These are phyloP conservation scores for Equus quagga DNA, from an alignment of 2,113 vertebrate species.

Conservation along the genomic window DNA sequence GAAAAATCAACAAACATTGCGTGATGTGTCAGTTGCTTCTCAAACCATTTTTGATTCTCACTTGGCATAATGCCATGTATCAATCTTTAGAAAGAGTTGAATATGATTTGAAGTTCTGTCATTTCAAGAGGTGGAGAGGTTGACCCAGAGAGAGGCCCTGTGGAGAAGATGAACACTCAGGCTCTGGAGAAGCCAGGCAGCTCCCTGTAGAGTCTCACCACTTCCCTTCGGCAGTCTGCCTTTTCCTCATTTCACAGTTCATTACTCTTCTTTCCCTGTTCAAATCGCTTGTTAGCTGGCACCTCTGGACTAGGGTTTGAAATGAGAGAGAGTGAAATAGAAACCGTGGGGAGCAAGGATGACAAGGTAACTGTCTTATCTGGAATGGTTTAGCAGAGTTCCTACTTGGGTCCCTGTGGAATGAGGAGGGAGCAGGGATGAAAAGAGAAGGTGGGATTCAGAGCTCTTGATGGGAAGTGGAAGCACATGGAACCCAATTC, in stretches of 20 bases:
- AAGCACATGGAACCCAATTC: background rate
- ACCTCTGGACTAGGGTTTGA: background rate
- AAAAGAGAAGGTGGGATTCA: background rate
- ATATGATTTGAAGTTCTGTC: background rate
- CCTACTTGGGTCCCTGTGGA: background rate
- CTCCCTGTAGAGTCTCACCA: background rate
- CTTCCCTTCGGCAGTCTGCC: background rate
- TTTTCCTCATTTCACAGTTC: background rate
- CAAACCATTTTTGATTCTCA: background rate
- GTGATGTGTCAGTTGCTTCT: background rate
- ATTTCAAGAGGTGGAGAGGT: background rate
- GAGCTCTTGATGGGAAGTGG: background rate
- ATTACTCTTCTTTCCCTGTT: background rate
- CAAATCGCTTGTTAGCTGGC: background rate
- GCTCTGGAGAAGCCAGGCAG: background rate
- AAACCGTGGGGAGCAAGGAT: background rate
- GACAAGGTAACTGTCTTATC: background rate
- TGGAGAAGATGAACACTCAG: background rate
- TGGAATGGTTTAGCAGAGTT: background rate
- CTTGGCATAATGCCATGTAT: background rate
- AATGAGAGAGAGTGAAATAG: background rate
- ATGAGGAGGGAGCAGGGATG: background rate
- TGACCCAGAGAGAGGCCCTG: background rate
- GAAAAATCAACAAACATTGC: background rate
- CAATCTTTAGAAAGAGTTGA: background rate